Evolutionary conservation across 1,140 invertebrate species (phyloP).

Genomic region (Neodiprion lecontei): DNA sequence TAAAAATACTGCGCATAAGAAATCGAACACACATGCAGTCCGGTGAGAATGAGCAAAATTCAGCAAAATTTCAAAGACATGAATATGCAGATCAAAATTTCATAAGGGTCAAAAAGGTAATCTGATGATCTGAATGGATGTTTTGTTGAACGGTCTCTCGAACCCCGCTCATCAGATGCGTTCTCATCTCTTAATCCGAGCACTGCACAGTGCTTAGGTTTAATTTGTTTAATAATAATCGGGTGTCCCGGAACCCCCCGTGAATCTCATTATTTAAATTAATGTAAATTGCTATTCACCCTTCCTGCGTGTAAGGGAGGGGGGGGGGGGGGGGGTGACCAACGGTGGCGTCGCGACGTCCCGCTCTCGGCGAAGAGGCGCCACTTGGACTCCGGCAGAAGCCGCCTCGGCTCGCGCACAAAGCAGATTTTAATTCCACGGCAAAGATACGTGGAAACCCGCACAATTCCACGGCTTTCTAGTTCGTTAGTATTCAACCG

Average conservation of each 20-base stretch:
- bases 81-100: too few relatives aligned
- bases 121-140: too few relatives aligned
- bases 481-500: background rate
- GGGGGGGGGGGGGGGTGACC: background rate
- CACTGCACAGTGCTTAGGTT: background rate
- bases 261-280: background rate
- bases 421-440: background rate
- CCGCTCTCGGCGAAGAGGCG: background rate
- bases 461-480: too few relatives aligned
- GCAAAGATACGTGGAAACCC: background rate
- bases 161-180: too few relatives aligned
- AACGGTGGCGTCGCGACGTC: background rate
- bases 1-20: too few relatives aligned
- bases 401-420: background rate
- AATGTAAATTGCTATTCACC: conserved; percentile 6
- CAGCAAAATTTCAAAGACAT: too few relatives aligned
- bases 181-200: background rate
- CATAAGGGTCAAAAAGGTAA: too few relatives aligned
- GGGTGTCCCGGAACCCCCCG: background rate
- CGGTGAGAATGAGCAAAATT: too few relatives aligned
- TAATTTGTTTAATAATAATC: conserved; percentile 6
- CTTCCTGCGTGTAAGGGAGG: background rate
- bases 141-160: too few relatives aligned
- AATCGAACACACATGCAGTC: too few relatives aligned
- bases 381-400: background rate